Evolutionary conservation across 64 coral and sea anemone genomes (phyloP), one percentile per base, ranked within the genome.

Genomic region (Catalaphyllia jardinei): DNA sequence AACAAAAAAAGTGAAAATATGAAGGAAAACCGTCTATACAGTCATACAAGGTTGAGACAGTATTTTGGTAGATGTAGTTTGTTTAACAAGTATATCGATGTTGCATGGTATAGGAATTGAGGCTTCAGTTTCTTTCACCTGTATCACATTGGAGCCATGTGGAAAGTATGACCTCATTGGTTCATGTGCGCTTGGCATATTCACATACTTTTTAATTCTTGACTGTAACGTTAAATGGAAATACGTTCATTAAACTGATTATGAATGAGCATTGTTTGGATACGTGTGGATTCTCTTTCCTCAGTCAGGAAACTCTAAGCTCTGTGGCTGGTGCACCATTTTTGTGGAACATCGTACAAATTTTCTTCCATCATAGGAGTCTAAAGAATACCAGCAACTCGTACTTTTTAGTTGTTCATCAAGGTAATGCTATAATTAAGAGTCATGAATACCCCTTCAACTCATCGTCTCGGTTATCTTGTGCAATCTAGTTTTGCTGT

Each of bases 161-260:
- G 31, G 81, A 85, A 64, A 85, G 63, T 85, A 25, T 51, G 24
- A 22, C 81, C 39, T 85, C 63, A 28, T 71, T 85, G 81, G 31
- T 49, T 85, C 80, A 69, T 71, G 81, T 85, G 63, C 63, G 19
- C 39, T 69, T 85, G 81, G 81, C 81, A 71, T 85, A 71, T 85
- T 85, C 38, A 85, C 81, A 51, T 85, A 85, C 81, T 85, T 85
- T 79, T 85, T 49, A 85, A 71, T 25, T 71, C 38, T 64, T 71
- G 81, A 85, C 62, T 85, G 81, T 85, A 85, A 71, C 81, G 24
- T 85, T 71, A 85, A 20, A 71, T 71, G 81, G 81, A 69, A 64
- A 71, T 85, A 51, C 81, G n/a, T 85, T 83, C 61, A 83, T 85
- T 85, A 85, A 85, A 85, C 81, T 85, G 62, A 85, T 85, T 85